Evolutionary conservation across 2,888 invertebrate genomes (phyloP), one percentile per base, ranked within the genome.

Genomic region (Zootermopsis nevadensis): DNA sequence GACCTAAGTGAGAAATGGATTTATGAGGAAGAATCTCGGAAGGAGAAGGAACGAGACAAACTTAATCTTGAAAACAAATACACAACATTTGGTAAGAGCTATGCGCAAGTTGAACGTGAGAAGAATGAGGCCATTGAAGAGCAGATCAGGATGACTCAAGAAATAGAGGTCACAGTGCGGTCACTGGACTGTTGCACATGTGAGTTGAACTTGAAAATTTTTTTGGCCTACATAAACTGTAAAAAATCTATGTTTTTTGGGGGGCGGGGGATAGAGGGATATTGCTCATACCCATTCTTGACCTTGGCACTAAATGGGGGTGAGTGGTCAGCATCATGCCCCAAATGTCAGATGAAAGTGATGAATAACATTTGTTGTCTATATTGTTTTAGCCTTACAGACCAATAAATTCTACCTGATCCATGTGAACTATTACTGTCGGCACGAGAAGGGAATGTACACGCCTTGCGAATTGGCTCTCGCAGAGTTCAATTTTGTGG

Each of bases 381-480:
- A 19, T 19, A 19, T 48, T 48, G 48, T 48, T 48, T 15, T 48
- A 55, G 33, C 30, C 8, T 30, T 83, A 22, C 38, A 22, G 4
- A 76, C 38, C 8, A 22, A 55, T 12, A 8, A n/a, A 22, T 83
- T 72, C 27, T 53, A 80, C 27, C 22, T 83, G 42, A 67, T 83
- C 0, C 83, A 83, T 35, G 67, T 81, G 27, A 83, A 83, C 76
- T 80, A 83, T 33, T 82, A 81, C 69, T 81, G 82, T 30, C 77
- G 60, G 7, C 82, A 82, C 1, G 85, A 82, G 1, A 77, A 83
- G n/a, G 74, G 81, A 30, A 69, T 67, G 1, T 85, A 81, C 76
- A 31, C 74, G 19, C 85, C 85, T 38, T 80, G 84, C 35, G 85
- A 85, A 67, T 24, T 85, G 7, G 85, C 85, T 12, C 24, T 85